Evolutionary conservation across 2,797 vertebrate genomes (phyloP).

Genomic region (Sebastes nivosus): DNA sequence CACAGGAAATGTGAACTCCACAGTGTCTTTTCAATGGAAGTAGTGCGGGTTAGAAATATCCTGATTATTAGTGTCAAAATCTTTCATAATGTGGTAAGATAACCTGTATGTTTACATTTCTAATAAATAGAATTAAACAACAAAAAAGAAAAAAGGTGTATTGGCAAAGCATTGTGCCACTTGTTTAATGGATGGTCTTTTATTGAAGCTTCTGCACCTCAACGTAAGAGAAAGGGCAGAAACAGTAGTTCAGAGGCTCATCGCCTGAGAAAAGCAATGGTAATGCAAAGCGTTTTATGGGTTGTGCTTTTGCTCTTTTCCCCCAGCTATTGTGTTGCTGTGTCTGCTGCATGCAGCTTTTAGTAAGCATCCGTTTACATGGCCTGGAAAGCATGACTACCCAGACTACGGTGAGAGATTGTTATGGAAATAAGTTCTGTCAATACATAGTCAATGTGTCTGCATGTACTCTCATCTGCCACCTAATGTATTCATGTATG

Average conservation of each 20-base stretch:
- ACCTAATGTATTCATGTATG: neutral
- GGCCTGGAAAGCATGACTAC: neutral
- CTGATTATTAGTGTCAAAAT: neutral
- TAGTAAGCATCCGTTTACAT: rapidly evolving
- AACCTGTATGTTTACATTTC: neutral
- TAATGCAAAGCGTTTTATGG: neutral
- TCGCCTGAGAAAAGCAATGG: neutral
- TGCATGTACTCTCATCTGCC: neutral
- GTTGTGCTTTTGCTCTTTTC: neutral
- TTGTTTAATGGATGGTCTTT: neutral
- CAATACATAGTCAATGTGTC: neutral
- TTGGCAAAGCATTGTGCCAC: neutral
- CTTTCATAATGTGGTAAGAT: neutral
- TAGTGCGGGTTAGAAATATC: neutral
- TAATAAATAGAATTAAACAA: neutral
- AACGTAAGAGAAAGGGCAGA: neutral
- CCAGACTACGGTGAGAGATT: conserved; percentile 30
- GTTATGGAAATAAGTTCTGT: neutral
- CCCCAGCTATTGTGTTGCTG: conserved; percentile 66
- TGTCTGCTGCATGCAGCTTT: conserved; percentile 65
- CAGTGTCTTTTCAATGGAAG: neutral
- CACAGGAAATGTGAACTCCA: neutral
- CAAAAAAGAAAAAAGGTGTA: neutral
- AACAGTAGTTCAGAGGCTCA: neutral
- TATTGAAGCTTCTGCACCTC: neutral